Percentiles rank a stretch among this genome's conserved stretches.
phyloP scores from a whole-genome alignment of 2,113 vertebrate species.

The Leiothrix lutea region DNA sequence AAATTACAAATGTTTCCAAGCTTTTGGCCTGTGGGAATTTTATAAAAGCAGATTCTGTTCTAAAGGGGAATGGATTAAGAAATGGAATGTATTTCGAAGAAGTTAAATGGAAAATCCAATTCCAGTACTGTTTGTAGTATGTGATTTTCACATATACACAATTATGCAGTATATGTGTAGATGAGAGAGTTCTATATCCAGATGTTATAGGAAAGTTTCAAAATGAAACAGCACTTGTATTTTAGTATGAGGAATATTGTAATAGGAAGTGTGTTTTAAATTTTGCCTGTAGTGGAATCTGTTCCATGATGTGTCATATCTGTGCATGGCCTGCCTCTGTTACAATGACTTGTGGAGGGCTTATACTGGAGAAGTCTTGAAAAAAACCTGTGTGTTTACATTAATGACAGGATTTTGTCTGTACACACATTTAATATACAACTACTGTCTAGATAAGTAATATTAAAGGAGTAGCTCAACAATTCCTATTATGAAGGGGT shows the following conservation, averaged over 20 bases:
- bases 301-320: not conserved
- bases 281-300: not conserved
- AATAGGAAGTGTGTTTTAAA: not conserved
- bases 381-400: not conserved
- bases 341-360: not conserved
- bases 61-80: not conserved
- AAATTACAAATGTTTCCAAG: not conserved
- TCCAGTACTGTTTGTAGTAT: not conserved
- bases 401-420: not conserved
- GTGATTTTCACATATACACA: not conserved
- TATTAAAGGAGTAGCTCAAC: not conserved
- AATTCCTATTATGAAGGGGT: not conserved
- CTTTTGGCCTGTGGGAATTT: not conserved
- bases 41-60: not conserved
- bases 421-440: not conserved
- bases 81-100: not conserved
- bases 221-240: not conserved
- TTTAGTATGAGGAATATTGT: not conserved
- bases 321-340: not conserved
- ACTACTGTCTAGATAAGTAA: not conserved
- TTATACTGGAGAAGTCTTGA: not conserved
- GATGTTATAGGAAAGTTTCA: not conserved
- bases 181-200: not conserved
- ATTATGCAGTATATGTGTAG: not conserved
- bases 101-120: slow-evolving; percentile 19